A percentile compares a stretch with the other conserved stretches of the same genome.
These are phyloP conservation scores for Pharmacophagus antenor DNA, from an alignment of 2,888 invertebrate genomes.

Conservation along the genomic window DNA sequence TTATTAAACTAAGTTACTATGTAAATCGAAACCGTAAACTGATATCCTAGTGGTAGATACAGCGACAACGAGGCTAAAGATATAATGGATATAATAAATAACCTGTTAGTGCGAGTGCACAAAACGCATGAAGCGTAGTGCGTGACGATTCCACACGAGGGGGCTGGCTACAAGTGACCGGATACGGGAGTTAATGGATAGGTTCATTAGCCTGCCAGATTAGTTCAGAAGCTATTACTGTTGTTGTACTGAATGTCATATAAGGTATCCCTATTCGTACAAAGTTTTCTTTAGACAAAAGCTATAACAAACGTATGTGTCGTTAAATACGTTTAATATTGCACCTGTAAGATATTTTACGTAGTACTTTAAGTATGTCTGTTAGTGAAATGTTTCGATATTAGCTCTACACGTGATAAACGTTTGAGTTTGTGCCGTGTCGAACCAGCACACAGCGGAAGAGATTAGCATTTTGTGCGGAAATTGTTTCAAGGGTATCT, in stretches of 20 bases:
- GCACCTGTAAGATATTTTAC: too few species aligned
- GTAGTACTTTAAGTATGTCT: too few species aligned
- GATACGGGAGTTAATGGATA: conserved; percentile 17
- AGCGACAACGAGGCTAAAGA: not conserved
- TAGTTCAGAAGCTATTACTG: not conserved
- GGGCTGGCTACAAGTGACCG: conserved; percentile 26
- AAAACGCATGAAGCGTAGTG: conserved; percentile 5
- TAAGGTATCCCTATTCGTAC: too few species aligned
- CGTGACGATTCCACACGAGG: conserved; percentile 22
- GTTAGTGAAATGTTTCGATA: too few species aligned
- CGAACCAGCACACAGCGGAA: too few species aligned
- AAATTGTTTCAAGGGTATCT: too few species aligned
- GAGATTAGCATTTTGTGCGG: too few species aligned
- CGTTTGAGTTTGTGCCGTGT: too few species aligned
- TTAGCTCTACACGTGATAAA: too few species aligned
- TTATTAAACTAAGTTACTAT: not conserved
- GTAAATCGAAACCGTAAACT: not conserved
- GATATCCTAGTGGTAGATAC: not conserved
- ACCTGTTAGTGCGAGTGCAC: conserved; percentile 17
- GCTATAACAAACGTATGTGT: too few species aligned
- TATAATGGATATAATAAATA: not conserved
- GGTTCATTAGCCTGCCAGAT: conserved; percentile 16
- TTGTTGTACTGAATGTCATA: not conserved
- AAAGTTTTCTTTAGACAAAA: too few species aligned
- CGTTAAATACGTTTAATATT: too few species aligned